Evolutionary conservation across 2,113 vertebrate species (phyloP), one percentile per base, ranked within the genome.

Genomic region (Rhinolophus ferrumequinum): DNA sequence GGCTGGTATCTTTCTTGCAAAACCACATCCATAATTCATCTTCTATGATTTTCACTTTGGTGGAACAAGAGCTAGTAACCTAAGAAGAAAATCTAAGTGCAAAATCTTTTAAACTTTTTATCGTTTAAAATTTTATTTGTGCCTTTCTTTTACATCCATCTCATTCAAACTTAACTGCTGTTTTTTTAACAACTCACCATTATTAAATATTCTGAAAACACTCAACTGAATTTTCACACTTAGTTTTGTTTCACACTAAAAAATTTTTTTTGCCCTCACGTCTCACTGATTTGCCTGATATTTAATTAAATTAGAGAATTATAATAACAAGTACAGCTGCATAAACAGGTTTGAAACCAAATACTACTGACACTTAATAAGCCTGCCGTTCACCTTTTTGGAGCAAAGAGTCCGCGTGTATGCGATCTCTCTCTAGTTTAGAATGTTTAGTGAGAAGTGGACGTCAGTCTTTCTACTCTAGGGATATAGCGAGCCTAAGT

Each of bases 191-290:
- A 87, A 72, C 21, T 80, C 67, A 79, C 11, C 54, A 28, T 92
- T 93, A 58, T 69, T 13, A 72, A 24, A n/a, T 85, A n/a, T 93
- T 94, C 89, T 73, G 26, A 77, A 97, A 96, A 93, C 24, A 14
- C 67, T 73, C 21, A 69, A 26, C 11, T 90, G 19, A 47, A 3
- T 94, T 85, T 94, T 73, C 56, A 67, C 70, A 94, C 50, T 86
- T 93, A 77, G 70, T 69, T 77, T 77, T 93, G 60, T 58, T 90
- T 86, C 64, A 52, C 44, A 64, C 73, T 64, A 35, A 96, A 62
- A 72, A 64, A 87, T 70, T 94, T 8, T 83, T 87, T 90, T n/a
- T 75, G 38, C 21, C 67, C 33, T 95, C 38, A 22, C 70, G 66
- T 88, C 90, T 95, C 21, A 88, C 47, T 58, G 21, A 18, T 83